These are phyloP conservation scores for Mesocentrotus franciscanus DNA, from an alignment of 53 echinoderm and acorn worm species.

Conservation along the genomic window DNA sequence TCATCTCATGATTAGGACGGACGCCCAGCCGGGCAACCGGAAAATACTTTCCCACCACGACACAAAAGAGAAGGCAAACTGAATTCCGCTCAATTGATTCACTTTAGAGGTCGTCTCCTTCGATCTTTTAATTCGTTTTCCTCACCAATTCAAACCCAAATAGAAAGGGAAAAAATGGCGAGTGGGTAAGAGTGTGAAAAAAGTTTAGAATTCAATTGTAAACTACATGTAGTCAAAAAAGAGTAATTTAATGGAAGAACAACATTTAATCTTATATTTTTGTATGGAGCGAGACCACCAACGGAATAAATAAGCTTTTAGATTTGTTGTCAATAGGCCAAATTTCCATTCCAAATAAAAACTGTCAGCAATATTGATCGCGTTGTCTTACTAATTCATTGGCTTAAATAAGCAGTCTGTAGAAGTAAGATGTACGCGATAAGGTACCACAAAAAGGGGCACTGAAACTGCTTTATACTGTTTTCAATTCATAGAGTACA, in stretches of 20 bases:
- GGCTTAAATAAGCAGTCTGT: constrained; percentile 29
- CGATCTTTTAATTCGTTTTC: constrained; percentile 31
- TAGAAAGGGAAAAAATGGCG: neutral
- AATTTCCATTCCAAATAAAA: constrained; percentile 24
- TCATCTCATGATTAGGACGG: constrained; percentile 36
- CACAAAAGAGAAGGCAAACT: constrained; percentile 29
- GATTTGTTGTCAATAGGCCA: neutral
- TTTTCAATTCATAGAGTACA: constrained; percentile 25
- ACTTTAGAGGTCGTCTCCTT: constrained; percentile 51
- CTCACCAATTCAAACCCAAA: constrained; percentile 15
- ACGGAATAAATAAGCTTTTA: neutral
- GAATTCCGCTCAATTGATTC: constrained; percentile 58
- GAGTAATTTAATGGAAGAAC: constrained; percentile 16
- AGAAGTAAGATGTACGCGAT: constrained; percentile 49
- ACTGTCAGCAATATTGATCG: constrained; percentile 63
- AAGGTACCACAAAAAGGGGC: constrained; percentile 40
- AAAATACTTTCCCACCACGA: constrained; percentile 58
- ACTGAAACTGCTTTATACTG: constrained; percentile 32
- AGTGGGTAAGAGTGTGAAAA: constrained; percentile 11
- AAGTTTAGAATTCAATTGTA: neutral
- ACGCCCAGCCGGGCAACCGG: constrained; percentile 59
- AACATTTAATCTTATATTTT: neutral
- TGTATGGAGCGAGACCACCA: constrained; percentile 27
- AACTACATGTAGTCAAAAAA: neutral
- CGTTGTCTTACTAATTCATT: constrained; percentile 54